phyloP scores from a whole-genome alignment of 2,888 invertebrate species.

The Magallana nippona region DNA sequence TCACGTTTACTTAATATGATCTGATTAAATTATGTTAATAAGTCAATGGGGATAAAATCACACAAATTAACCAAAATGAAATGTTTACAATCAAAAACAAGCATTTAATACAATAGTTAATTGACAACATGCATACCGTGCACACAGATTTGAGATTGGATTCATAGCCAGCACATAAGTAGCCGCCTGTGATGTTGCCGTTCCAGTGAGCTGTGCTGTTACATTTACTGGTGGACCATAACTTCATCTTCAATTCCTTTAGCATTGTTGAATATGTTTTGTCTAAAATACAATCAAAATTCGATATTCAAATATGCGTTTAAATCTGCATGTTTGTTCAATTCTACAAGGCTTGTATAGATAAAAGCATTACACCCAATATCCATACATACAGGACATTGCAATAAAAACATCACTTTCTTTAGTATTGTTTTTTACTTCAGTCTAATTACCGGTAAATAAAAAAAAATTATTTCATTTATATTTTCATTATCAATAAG shows the following conservation, averaged over 20 bases:
- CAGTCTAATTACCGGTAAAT: too few relatives aligned
- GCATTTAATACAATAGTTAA: background rate
- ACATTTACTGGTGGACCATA: constrained; percentile 73
- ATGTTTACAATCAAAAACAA: too few relatives aligned
- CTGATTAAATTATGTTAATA: too few relatives aligned
- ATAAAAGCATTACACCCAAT: too few relatives aligned
- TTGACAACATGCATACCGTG: constrained; percentile 59
- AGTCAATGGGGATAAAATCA: too few relatives aligned
- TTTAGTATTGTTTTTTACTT: background rate
- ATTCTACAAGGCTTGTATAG: too few relatives aligned
- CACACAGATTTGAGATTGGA: constrained; percentile 73
- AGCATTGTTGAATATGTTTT: constrained; percentile 58
- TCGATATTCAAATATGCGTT: background rate
- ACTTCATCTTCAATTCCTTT: constrained; percentile 74
- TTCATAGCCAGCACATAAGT: constrained; percentile 76
- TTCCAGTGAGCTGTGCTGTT: constrained; percentile 70
- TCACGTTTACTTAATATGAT: too few relatives aligned
- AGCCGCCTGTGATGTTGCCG: constrained; percentile 64
- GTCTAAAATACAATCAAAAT: constrained; percentile 31
- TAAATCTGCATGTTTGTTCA: background rate
- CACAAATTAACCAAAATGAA: too few relatives aligned
- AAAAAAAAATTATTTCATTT: background rate
- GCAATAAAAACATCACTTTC: background rate
- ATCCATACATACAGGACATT: background rate
- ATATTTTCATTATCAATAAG: background rate